Conservation (phyloP, 2,113 vertebrate species). For the Atrichornis clamosus region DNA sequence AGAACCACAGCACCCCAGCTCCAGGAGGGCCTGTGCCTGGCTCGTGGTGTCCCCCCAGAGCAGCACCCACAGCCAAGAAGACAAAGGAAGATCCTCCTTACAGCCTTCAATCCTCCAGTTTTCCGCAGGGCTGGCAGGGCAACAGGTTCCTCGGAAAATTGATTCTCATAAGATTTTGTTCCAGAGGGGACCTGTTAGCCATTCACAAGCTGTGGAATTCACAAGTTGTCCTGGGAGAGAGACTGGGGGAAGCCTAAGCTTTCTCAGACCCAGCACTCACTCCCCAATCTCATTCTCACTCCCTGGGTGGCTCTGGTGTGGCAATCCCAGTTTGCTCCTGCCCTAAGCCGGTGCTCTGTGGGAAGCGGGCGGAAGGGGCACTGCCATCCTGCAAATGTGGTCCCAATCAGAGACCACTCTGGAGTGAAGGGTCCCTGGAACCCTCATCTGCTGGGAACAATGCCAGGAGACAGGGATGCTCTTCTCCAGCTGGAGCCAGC, state of each 20-base stretch:
- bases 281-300: fast-evolving
- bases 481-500: background rate
- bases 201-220: fast-evolving
- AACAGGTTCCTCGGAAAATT: background rate
- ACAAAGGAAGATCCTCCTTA: background rate
- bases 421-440: background rate
- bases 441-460: background rate
- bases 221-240: background rate
- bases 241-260: background rate
- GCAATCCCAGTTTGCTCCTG: background rate
- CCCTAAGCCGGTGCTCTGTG: fast-evolving
- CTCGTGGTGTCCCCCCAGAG: background rate
- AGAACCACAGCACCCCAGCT: background rate
- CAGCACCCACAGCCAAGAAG: background rate
- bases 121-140: background rate
- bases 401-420: background rate
- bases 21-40: background rate
- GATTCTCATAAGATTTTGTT: background rate
- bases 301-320: background rate
- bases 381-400: fast-evolving
- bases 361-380: background rate
- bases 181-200: background rate
- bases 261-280: background rate
- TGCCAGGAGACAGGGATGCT: background rate
- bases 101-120: background rate